Evolutionary conservation across 1,140 invertebrate genomes (phyloP), one percentile per base, ranked within the genome.

Genomic region (Orius insidiosus): DNA sequence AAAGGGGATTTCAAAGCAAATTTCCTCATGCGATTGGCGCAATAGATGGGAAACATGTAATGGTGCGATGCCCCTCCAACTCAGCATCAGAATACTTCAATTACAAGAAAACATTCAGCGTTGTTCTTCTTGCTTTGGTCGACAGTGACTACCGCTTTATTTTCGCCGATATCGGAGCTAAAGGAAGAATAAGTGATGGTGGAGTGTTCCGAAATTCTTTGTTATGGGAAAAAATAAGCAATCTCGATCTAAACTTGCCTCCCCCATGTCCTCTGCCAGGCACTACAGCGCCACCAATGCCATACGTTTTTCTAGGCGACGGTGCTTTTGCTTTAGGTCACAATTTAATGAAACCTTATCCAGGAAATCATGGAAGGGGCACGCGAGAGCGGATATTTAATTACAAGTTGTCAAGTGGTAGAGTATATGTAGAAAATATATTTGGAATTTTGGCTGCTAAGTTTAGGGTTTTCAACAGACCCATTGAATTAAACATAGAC

Each of bases 361-460:
- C 59, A 36, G 60, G 59, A 40, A 56, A 61, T 15, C 59, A 69
- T 51, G 52, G 65, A 18, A 65, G 65, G 24, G 54, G 58, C 16
- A 50, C 54, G 33, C 50, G 50, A 46, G 45, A 62, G 46, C 53
- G 58, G 47, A 50, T 60, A 45, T 66, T 58, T 52, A 65, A 65
- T 49, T 59, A 65, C 53, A 47, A 56, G 18, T 34, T 63, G 15
- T 60, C 54, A n/a, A 51, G 60, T 43, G 58, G 59, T 30, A 50
- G 64, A 13, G 56, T 59, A 48, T 57, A 64, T 14, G 57, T 68
- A 2, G 68, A 72, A 59, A 71, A 70, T 58, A 60, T 60, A 4
- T 71, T 71, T 56, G 68, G 68, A 13, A 68, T 71, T 45, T 50
- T 70, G 35, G 52, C 59, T 2, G 54, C 57, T 24, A 54, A 58